Evolutionary conservation across 2,888 invertebrate genomes (phyloP).

Genomic region (Myathropa florea): DNA sequence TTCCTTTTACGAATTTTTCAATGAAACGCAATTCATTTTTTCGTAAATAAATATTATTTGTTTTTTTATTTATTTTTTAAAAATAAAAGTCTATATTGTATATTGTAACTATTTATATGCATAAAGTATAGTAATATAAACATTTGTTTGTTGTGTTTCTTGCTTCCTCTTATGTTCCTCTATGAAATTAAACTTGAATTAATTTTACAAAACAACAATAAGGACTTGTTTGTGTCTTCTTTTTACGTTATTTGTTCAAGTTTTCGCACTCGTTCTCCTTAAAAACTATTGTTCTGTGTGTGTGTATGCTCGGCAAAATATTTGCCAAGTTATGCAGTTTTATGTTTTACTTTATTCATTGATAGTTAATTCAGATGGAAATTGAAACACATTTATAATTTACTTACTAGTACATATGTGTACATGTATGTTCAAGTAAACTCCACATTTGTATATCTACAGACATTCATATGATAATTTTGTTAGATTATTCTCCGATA

Average conservation of each 20-base stretch:
- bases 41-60: conserved; percentile 69
- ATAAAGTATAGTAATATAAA: conserved; percentile 62
- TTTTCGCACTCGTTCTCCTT: conserved; percentile 55
- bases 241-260: conserved; percentile 28
- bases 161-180: conserved; percentile 24
- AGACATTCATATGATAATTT: conserved; percentile 53
- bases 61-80: conserved; percentile 57
- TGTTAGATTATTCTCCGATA: conserved; percentile 12
- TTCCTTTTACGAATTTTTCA: no score
- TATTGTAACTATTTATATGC: conserved; percentile 67
- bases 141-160: conserved; percentile 44
- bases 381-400: conserved; percentile 60
- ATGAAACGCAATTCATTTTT: conserved; percentile 17
- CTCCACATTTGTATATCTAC: conserved; percentile 47
- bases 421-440: conserved; percentile 15
- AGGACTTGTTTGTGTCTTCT: conserved; percentile 37
- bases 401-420: not conserved
- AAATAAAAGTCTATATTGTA: conserved; percentile 69
- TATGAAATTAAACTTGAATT: conserved; percentile 49
- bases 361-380: conserved; percentile 56
- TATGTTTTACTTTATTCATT: not conserved
- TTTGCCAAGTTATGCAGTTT: conserved; percentile 32
- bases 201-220: conserved; percentile 42
- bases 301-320: conserved; percentile 62
- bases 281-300: conserved; percentile 53